A percentile compares a stretch with the other conserved stretches of the same genome.
Conservation (phyloP, 2,113 vertebrate species). For the Dendropsophus ebraccatus region DNA sequence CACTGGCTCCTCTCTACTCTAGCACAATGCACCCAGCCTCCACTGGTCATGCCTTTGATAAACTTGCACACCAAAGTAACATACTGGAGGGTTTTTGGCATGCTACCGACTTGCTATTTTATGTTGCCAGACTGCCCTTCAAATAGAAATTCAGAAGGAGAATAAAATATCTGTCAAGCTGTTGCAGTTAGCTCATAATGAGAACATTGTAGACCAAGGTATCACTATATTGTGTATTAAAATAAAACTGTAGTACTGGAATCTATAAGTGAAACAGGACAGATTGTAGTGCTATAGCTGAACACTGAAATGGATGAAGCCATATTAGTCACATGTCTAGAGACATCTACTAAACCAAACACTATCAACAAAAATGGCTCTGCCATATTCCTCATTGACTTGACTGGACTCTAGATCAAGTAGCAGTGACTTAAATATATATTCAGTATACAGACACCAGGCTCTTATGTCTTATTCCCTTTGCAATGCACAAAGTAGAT, state of each 20-base stretch:
- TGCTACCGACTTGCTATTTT: constrained; percentile 34
- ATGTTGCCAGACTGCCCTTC: constrained; percentile 30
- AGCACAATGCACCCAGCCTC: constrained; percentile 54
- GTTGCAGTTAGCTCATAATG: constrained; percentile 20
- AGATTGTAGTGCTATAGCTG: background rate
- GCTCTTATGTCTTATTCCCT: background rate
- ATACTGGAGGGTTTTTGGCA: background rate
- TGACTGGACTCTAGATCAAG: background rate
- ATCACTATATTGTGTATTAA: constrained; percentile 4
- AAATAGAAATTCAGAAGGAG: constrained; percentile 52
- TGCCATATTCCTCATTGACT: background rate
- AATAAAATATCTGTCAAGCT: background rate
- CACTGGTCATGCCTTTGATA: constrained; percentile 57
- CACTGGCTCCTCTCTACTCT: background rate
- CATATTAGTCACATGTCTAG: background rate
- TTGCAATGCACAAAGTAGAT: background rate
- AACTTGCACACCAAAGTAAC: constrained; percentile 50
- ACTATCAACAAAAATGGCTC: background rate
- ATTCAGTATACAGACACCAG: background rate
- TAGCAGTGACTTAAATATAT: background rate
- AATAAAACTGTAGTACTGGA: background rate
- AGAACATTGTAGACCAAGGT: constrained; percentile 31
- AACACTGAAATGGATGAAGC: background rate
- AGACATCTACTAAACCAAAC: background rate
- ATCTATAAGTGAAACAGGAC: background rate